phyloP scores from a whole-genome alignment of 2,113 vertebrate species.

The Mormyrus lacerda region DNA sequence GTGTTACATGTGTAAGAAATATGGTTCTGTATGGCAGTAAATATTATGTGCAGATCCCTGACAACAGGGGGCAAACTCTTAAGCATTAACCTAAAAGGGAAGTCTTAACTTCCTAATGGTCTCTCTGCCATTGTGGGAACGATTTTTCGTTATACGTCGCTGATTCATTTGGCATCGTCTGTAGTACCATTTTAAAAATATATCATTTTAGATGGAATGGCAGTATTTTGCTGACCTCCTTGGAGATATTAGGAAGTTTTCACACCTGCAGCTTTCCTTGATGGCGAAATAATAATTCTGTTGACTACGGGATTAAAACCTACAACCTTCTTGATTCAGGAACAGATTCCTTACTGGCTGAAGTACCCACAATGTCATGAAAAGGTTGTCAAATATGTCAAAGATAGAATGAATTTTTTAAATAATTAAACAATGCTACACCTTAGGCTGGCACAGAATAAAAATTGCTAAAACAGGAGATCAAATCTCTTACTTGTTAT shows the following conservation, averaged over 20 bases:
- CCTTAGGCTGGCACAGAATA: not conserved
- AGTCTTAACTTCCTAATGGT: not conserved
- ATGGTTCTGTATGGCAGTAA: not conserved
- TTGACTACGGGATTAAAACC: not conserved
- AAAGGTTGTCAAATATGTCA: not conserved
- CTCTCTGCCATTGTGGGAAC: not conserved
- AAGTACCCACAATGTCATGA: not conserved
- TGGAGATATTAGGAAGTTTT: not conserved
- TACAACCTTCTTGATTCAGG: not conserved
- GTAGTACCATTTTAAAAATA: not conserved
- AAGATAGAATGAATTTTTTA: not conserved
- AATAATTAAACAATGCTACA: not conserved
- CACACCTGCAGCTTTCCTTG: not conserved
- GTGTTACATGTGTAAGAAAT: not conserved
- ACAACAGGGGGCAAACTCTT: not conserved
- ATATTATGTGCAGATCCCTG: not conserved
- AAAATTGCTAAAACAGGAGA: not conserved
- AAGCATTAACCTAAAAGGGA: conserved; percentile 13
- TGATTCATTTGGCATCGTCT: not conserved
- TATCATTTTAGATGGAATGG: not conserved
- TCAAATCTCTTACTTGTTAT: not conserved
- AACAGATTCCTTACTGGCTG: not conserved
- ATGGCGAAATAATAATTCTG: not conserved
- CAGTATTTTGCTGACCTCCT: not conserved
- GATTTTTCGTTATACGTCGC: not conserved